Percentiles rank a stretch among this genome's conserved stretches.
These are phyloP conservation scores for Lucinisca nassula DNA, from an alignment of 2,888 invertebrate genomes.

Conservation along the genomic window DNA sequence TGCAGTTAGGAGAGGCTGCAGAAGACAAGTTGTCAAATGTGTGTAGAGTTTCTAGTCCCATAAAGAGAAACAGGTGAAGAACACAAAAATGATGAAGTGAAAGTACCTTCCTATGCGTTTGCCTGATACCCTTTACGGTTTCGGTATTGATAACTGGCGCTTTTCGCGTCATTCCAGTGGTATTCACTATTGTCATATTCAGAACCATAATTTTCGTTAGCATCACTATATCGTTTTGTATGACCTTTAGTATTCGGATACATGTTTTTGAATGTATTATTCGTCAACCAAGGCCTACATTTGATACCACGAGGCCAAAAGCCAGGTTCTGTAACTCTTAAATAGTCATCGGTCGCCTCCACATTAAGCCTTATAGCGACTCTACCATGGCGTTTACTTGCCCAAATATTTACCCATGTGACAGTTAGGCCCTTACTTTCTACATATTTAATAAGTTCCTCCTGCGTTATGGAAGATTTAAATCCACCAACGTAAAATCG, in stretches of 20 bases:
- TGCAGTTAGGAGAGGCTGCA: background rate
- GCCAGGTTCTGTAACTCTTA: background rate
- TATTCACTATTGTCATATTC: no score
- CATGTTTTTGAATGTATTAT: no score
- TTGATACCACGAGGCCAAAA: background rate
- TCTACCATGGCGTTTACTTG: background rate
- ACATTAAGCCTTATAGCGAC: background rate
- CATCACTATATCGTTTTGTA: no score
- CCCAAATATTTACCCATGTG: background rate
- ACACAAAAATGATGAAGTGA: background rate
- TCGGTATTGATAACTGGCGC: no score
- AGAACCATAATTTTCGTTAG: no score
- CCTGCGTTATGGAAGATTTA: background rate
- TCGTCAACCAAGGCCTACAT: background rate
- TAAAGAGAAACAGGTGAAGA: background rate
- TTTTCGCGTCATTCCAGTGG: no score
- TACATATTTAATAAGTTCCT: background rate
- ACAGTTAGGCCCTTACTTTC: background rate
- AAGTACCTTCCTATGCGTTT: background rate
- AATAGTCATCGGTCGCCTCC: no score
- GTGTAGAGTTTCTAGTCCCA: background rate
- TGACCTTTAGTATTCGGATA: no score
- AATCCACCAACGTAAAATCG: background rate
- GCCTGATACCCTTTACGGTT: background rate
- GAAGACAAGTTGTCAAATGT: background rate